Conservation (phyloP, 1,140 invertebrate genomes). For the Eumaeus atala region DNA sequence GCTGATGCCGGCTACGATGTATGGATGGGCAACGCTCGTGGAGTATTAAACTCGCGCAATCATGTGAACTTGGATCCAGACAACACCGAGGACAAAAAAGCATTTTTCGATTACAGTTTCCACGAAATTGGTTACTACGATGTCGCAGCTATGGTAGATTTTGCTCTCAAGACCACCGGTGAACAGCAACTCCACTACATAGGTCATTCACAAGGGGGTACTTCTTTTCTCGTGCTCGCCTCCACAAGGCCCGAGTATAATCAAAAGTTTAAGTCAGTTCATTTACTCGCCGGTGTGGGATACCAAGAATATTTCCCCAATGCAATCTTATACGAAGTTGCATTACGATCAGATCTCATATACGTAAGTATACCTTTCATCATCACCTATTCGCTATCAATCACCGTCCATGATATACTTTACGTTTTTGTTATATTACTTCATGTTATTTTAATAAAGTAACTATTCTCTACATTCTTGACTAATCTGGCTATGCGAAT, state of each 20-base stretch:
- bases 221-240: conserved; percentile 74
- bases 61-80: conserved; percentile 73
- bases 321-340: conserved; percentile 20
- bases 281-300: conserved; percentile 51
- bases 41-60: conserved; percentile 78
- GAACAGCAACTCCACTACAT: conserved; percentile 71
- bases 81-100: conserved; percentile 40
- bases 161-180: conserved; percentile 71
- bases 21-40: conserved; percentile 84
- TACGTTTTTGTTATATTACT: too few relatives aligned
- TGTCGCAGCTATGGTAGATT: conserved; percentile 80
- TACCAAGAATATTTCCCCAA: conserved; percentile 46
- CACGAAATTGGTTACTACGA: conserved; percentile 79
- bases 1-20: conserved; percentile 83
- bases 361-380: conserved; percentile 39
- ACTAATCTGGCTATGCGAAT: too few relatives aligned
- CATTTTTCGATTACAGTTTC: conserved; percentile 78
- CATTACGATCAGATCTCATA: conserved; percentile 32
- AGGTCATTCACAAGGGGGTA: conserved; percentile 75
- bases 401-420: background rate
- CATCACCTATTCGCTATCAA: background rate
- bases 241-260: conserved; percentile 77
- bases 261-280: conserved; percentile 43
- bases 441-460: too few relatives aligned
- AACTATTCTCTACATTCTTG: background rate